These are phyloP conservation scores for Poeciliopsis infans DNA, from an alignment of 2,797 vertebrate species.

Conservation along the genomic window DNA sequence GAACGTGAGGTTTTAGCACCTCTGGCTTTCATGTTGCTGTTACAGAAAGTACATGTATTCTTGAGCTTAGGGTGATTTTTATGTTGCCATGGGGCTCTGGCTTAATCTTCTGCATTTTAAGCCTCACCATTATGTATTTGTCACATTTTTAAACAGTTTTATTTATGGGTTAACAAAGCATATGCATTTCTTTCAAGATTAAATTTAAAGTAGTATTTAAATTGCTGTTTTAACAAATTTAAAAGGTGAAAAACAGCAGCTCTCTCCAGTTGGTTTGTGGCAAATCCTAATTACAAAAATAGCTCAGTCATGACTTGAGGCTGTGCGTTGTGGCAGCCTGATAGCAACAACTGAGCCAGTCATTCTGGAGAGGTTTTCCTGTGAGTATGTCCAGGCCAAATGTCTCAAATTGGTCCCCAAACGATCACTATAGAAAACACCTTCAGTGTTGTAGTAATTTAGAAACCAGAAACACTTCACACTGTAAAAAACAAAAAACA, in stretches of 20 bases:
- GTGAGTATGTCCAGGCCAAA: no score
- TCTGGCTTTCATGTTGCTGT: neutral
- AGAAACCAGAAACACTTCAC: no score
- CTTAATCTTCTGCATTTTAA: neutral
- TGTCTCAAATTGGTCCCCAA: no score
- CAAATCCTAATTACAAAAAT: no score
- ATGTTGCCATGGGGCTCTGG: neutral
- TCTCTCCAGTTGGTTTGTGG: neutral
- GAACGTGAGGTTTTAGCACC: neutral
- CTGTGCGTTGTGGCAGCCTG: neutral
- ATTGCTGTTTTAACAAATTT: neutral
- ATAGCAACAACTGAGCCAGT: neutral
- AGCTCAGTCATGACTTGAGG: no score
- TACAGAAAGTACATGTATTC: neutral
- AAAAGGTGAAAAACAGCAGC: neutral
- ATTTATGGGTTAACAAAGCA: neutral
- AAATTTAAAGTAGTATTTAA: neutral
- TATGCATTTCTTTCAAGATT: neutral
- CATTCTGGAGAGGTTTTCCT: no score
- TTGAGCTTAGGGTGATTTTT: neutral
- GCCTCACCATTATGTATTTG: neutral
- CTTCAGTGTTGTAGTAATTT: no score
- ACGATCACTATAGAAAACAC: no score
- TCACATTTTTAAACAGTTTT: neutral
- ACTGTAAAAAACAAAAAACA: no score